Evolutionary conservation across 1,140 invertebrate species (phyloP).

Genomic region (Drosophila azteca): DNA sequence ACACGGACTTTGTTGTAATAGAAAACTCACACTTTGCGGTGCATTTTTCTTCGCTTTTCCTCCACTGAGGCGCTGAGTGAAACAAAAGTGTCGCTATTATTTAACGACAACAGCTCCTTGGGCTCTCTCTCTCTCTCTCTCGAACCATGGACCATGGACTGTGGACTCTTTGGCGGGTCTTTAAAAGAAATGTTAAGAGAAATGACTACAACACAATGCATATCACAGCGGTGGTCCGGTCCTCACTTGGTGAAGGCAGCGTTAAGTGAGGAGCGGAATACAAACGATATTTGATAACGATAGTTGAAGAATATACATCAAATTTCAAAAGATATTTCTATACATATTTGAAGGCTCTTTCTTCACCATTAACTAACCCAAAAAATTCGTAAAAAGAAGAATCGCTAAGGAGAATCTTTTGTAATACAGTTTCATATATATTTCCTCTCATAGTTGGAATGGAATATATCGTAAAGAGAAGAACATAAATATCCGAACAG

Average conservation of each 20-base stretch:
- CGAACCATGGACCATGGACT: too few species aligned
- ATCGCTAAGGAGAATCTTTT: too few species aligned
- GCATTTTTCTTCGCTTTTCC: slow-evolving; percentile 42
- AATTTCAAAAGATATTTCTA: too few species aligned
- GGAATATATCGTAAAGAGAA: too few species aligned
- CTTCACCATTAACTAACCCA: not conserved
- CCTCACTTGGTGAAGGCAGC: not conserved
- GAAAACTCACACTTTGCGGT: slow-evolving; percentile 75
- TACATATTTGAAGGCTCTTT: not conserved
- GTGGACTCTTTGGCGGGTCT: slow-evolving; percentile 29
- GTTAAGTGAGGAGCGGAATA: not conserved
- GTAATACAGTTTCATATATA: too few species aligned
- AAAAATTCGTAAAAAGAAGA: too few species aligned
- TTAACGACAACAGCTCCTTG: slow-evolving; percentile 70
- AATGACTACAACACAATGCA: slow-evolving; percentile 38
- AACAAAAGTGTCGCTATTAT: slow-evolving; percentile 79
- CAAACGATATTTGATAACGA: too few species aligned
- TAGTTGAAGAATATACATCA: too few species aligned
- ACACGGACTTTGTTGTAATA: slow-evolving; percentile 62
- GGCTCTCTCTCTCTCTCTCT: slow-evolving; percentile 23
- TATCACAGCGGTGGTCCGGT: slow-evolving; percentile 18
- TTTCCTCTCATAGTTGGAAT: too few species aligned
- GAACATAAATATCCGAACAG: too few species aligned
- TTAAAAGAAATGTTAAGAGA: slow-evolving; percentile 59
- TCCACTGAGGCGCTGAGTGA: slow-evolving; percentile 37